Base-by-base conservation (phyloP, 2,888 invertebrate genomes). In the Julus scandinavius region DNA sequence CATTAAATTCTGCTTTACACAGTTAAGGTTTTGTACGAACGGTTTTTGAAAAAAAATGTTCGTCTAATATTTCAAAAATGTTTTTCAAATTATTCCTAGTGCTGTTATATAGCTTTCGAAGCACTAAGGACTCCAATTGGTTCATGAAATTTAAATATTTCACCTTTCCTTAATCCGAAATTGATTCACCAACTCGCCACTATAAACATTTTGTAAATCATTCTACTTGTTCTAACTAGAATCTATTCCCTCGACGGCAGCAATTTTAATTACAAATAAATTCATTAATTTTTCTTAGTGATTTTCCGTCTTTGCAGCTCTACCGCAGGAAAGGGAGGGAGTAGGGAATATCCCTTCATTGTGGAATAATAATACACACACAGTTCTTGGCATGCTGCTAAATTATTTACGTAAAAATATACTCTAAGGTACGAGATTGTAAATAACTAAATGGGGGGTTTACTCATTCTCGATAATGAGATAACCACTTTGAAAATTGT, bases 381-480 rank as follows among this genome's bases (percentile, higher is more conserved):
- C 80, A 13, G 38, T 80, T 80, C 29, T 80, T 40, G 80, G 38
- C 80, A 40, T 40, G 80, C 80, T 80, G 80, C 80, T 80, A 80
- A 80, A 80, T 80, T 38, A 80, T 80, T 80, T 80, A 80, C 38
- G 80, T 7, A 80, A 29, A 80, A 80, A 80, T 80, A 38, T 80
- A 80, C 80, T 80, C 80, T 29, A 15, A 80, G 80, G 80, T 80
- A 80, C 80, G 80, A 80, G 80, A 80, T 80, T 80, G 80, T 80
- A 80, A 80, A 80, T 80, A 80, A 80, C 80, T 80, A 80, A 80
- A 38, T 80, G 80, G 80, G 80, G 29, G 80, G 80, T 29, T 80
- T 80, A 80, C 80, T 80, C 80, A 80, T 80, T 80, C 80, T 80
- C 80, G 80, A 80, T 80, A 80, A 80, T 80, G 80, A 80, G 80